These are phyloP conservation scores for Ylistrum balloti DNA, from an alignment of 1,140 invertebrate genomes.

Conservation along the genomic window DNA sequence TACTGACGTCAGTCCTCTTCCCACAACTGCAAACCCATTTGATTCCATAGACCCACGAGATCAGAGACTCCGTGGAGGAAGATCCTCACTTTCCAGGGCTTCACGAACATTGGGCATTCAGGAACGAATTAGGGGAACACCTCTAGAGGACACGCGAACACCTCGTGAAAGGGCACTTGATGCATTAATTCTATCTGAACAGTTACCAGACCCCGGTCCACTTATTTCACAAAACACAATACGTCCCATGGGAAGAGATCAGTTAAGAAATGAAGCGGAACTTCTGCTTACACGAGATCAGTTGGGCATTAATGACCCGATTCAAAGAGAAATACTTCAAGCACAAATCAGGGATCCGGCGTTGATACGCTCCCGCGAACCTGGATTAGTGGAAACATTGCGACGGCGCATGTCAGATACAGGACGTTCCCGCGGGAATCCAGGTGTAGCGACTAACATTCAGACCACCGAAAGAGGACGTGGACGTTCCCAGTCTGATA, in stretches of 20 bases:
- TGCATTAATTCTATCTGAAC: constrained; percentile 4
- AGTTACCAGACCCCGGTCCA: background rate
- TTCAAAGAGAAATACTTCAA: background rate
- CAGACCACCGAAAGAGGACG: background rate
- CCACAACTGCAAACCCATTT: background rate
- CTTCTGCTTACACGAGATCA: background rate
- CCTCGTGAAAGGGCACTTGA: background rate
- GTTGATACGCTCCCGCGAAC: background rate
- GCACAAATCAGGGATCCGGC: background rate
- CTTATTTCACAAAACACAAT: background rate
- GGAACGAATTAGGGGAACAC: background rate
- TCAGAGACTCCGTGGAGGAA: background rate
- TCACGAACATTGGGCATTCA: background rate
- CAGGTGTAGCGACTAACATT: background rate
- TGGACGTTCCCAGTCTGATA: background rate
- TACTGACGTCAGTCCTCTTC: background rate
- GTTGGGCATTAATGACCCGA: background rate
- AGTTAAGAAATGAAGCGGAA: background rate
- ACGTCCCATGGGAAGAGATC: background rate
- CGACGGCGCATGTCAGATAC: background rate
- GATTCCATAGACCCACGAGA: background rate
- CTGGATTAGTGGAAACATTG: constrained; percentile 13
- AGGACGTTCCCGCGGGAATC: background rate
- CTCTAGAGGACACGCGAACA: background rate
- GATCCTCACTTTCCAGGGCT: background rate